Base-by-base conservation (phyloP, 2,113 vertebrate genomes). In the Mionectes macconnelli region DNA sequence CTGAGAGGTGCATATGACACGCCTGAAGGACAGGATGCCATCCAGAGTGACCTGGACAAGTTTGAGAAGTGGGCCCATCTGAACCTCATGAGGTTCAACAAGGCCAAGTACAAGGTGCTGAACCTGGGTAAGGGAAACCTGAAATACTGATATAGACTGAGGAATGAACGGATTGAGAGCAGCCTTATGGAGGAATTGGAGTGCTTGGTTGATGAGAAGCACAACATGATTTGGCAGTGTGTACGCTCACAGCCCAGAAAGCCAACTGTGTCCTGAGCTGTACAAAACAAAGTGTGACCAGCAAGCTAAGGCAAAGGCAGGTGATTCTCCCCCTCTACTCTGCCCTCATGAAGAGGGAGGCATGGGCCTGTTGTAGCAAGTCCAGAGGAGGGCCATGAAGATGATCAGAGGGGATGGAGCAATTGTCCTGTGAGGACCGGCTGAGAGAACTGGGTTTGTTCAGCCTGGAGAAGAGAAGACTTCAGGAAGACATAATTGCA, bases 181-280 rank as follows among this genome's bases (percentile, higher is more conserved):
- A 72, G 20, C 6, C 14, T 37, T 37, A 31, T 0, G 0, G 27
- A 47, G 1, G 27, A 3, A 27, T 35, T 52, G 42, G 12, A 24
- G 20, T 6, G 31, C 5, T 7, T 68, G 30, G 10, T 10, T 23
- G 14, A 17, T 22, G 21, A 62, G 40, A 49, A 69, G 25, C 8
- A 35, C 12, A 27, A 27, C 5, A 3, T 39, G 39, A 53, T 2
- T 2, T 2, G 3, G 0, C 23, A 39, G 5, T 10, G 20, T 62
- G 10, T 0, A 0, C n/a, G n/a, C 14, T 24, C 1, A 1, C 33
- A 62, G 7, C 16, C 31, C 49, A 33, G 23, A 44, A 55, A 14
- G 16, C 14, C 25, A 44, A 14, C 12, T 2, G 2, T 25, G 9
- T 18, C 25, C 45, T 24, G 35, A 25, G 30, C 8, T 30, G 11